Evolutionary conservation across 2,113 vertebrate genomes (phyloP).

Genomic region (Lagenorhynchus albirostris): DNA sequence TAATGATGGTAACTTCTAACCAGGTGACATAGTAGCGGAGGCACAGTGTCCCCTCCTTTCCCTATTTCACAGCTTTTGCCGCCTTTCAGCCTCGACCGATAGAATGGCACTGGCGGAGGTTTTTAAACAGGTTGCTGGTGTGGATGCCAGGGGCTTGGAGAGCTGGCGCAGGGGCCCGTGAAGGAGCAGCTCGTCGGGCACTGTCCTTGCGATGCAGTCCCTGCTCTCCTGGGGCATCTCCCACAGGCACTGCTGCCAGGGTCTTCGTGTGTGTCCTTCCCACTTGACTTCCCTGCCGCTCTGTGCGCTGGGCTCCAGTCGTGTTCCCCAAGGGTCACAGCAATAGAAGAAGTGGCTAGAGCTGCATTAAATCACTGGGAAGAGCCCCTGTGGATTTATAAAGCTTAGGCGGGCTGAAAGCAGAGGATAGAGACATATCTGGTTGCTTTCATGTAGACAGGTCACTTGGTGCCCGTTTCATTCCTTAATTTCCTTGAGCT

Average conservation of each 20-base stretch:
- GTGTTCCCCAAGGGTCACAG: background rate
- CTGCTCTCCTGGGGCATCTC: background rate
- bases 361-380: background rate
- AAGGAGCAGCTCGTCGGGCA: background rate
- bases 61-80: background rate
- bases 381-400: rapidly evolving
- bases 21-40: background rate
- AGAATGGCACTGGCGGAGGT: rapidly evolving
- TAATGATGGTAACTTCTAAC: background rate
- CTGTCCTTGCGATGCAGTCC: background rate
- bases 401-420: background rate
- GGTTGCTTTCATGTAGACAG: background rate
- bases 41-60: background rate
- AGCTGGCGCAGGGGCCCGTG: background rate
- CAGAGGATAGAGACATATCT: background rate
- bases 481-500: background rate
- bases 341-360: background rate
- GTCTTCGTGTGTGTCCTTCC: background rate
- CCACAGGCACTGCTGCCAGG: rapidly evolving
- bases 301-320: background rate
- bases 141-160: background rate
- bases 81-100: background rate
- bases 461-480: background rate
- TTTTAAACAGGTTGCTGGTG: background rate
- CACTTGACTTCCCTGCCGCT: background rate